Base-by-base conservation (phyloP, 2,113 vertebrate species). In the Neodon shergylaensis region DNA sequence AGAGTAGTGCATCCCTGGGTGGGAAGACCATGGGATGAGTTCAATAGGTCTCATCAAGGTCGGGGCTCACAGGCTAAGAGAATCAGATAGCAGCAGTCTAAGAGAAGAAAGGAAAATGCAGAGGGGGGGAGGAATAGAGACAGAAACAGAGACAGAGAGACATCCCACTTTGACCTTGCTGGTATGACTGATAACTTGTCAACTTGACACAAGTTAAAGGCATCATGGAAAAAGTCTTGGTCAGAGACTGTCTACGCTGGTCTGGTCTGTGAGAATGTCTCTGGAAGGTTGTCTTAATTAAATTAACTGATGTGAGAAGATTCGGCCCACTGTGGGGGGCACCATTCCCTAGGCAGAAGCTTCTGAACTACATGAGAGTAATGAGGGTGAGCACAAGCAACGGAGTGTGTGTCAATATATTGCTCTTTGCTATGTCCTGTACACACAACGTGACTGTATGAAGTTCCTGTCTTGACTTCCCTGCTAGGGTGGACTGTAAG, bases 1-100 rank as follows among this genome's bases (percentile, higher is more conserved):
- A 0, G 8, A 3, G 0, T 1, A 22, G 0, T 0, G 0, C 0
- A 0, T 49, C 21, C 49, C 36, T 31, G 49, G 0, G 52, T 10
- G 12, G 36, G 2, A 0, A 68, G 78, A 24, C 33, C 39, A 26
- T 4, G 7, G 44, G 1, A 44, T 0, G 6, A n/a, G 31, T 3
- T 3, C 28, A 16, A 28, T 17, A n/a, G 70, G 4, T 12, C 90
- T 33, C 49, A 10, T 13, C 52, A 19, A 0, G 0, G 33, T 39
- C 28, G n/a, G 33, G 21, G 1, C 28, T 19, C 16, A 1, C 5
- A 0, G 8, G 13, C 66, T 52, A 81, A 83, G 26, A 39, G 65
- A 89, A 24, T 21, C 61, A 31, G 21, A 26, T 11, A 31, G 2
- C 0, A 44, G 39, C 1, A 3, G 7, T 0, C n/a, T 58, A 14